Evolutionary conservation across 2,888 invertebrate species (phyloP).

Genomic region (Xylota segnis): DNA sequence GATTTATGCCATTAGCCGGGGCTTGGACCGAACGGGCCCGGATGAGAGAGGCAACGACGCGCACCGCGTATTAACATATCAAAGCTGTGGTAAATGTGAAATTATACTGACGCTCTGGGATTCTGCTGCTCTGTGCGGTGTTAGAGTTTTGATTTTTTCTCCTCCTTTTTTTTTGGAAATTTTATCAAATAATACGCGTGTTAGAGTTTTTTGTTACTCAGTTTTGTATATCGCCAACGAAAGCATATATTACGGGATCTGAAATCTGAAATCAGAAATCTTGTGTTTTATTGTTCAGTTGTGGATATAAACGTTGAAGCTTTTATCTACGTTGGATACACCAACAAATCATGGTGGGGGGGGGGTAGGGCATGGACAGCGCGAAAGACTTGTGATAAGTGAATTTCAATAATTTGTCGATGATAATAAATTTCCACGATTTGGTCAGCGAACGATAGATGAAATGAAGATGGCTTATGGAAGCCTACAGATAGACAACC

Average conservation of each 20-base stretch:
- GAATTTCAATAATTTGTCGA: slow-evolving; percentile 50
- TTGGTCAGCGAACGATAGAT: neutral
- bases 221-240: slow-evolving; percentile 13
- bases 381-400: slow-evolving; percentile 30
- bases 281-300: slow-evolving; percentile 57
- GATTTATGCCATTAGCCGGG: slow-evolving; percentile 70
- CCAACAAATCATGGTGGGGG: no score
- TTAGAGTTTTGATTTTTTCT: slow-evolving; percentile 26
- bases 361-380: no score
- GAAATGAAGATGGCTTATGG: neutral
- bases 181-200: slow-evolving; percentile 53
- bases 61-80: slow-evolving; percentile 70
- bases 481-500: slow-evolving; percentile 18
- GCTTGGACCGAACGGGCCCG: slow-evolving; percentile 26
- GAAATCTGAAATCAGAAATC: slow-evolving; percentile 41
- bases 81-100: slow-evolving; percentile 69
- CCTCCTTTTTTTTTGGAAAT: slow-evolving; percentile 34
- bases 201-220: slow-evolving; percentile 12
- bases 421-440: slow-evolving; percentile 44
- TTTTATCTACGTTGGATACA: slow-evolving; percentile 18
- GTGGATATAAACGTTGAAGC: slow-evolving; percentile 53
- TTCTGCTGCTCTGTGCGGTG: slow-evolving; percentile 32
- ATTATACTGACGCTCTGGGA: slow-evolving; percentile 55
- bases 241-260: slow-evolving; percentile 59
- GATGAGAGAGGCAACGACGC: slow-evolving; percentile 16